A percentile compares a stretch with the other conserved stretches of the same genome.
These are phyloP conservation scores for Horisme vitalbata DNA, from an alignment of 2,888 invertebrate genomes.

Conservation along the genomic window DNA sequence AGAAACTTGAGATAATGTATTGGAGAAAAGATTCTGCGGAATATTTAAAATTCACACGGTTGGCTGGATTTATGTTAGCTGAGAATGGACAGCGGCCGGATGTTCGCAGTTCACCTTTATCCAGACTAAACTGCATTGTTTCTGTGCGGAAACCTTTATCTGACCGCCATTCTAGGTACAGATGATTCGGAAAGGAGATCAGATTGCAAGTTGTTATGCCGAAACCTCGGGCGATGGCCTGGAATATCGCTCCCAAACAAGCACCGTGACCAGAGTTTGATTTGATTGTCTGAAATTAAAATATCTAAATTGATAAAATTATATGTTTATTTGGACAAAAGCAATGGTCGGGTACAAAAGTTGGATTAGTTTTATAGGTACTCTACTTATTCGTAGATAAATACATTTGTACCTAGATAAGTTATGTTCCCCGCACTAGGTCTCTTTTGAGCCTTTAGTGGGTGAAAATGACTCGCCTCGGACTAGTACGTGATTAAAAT, in stretches of 20 bases:
- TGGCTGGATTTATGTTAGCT: not conserved
- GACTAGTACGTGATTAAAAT: no score
- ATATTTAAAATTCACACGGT: constrained; percentile 34
- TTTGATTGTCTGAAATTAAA: constrained; percentile 46
- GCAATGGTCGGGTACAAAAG: no score
- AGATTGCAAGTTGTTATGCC: constrained; percentile 53
- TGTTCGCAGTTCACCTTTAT: constrained; percentile 47
- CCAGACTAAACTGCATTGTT: constrained; percentile 41
- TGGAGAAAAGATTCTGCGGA: constrained; percentile 51
- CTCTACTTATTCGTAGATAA: no score
- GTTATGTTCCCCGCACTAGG: no score
- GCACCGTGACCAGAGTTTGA: constrained; percentile 49
- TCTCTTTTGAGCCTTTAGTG: no score
- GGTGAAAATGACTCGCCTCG: no score
- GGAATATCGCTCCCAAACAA: constrained; percentile 52
- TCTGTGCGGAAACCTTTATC: constrained; percentile 7
- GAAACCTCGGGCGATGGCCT: constrained; percentile 56
- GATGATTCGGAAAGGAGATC: constrained; percentile 60
- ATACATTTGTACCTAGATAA: no score
- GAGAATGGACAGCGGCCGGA: constrained; percentile 58
- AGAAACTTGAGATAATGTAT: constrained; percentile 47
- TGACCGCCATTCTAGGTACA: constrained; percentile 56
- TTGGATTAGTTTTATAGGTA: no score
- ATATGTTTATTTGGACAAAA: no score
- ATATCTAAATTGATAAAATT: no score